Conservation (phyloP, 2,797 vertebrate species). For the Syncerus caffer region DNA sequence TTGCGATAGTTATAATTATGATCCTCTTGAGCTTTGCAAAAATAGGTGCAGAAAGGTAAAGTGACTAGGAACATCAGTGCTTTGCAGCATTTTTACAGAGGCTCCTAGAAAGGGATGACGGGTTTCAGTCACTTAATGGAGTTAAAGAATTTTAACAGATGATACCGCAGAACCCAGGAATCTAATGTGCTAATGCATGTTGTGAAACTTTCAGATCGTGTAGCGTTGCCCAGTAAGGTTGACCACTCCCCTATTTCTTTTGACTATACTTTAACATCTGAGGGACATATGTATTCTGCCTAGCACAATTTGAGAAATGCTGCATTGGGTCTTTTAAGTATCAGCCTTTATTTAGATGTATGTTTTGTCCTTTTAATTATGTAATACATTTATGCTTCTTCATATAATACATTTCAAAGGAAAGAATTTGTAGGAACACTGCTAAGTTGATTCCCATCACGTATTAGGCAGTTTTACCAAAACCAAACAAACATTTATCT, state of each 20-base stretch:
- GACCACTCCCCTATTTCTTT: not conserved
- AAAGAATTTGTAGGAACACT: not conserved
- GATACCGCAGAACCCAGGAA: not conserved
- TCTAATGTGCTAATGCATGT: not conserved
- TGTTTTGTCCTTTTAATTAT: not conserved
- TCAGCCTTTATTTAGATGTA: not conserved
- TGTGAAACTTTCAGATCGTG: not conserved
- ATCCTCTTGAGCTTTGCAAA: not conserved
- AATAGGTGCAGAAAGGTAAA: not conserved
- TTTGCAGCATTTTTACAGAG: not conserved
- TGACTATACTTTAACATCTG: not conserved
- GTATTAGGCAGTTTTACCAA: not conserved
- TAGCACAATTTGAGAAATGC: not conserved
- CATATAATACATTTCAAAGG: not conserved
- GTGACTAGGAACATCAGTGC: not conserved
- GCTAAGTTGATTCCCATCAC: not conserved
- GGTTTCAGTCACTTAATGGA: not conserved
- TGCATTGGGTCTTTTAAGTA: not conserved
- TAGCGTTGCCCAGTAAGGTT: not conserved
- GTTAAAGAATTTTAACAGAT: not conserved
- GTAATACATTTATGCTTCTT: not conserved
- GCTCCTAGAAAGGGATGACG: not conserved
- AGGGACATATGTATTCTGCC: not conserved
- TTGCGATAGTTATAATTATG: not conserved
- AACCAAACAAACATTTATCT: not conserved